Conservation (phyloP, 1,140 invertebrate genomes). For the Drosophila grimshawi region DNA sequence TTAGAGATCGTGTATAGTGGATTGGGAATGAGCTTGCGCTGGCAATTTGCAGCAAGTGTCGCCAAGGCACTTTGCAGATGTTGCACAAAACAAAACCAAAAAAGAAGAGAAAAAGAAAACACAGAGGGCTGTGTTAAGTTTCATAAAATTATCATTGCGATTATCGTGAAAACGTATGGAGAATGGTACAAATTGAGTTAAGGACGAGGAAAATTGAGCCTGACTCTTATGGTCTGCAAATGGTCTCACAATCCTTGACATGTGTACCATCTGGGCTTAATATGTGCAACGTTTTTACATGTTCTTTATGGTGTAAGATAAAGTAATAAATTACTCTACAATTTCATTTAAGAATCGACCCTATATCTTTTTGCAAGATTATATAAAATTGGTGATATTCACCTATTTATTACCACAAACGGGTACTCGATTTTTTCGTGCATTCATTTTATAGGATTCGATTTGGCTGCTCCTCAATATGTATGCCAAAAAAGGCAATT, state of each 20-base stretch:
- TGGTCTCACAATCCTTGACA: background rate
- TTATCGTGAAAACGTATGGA: conserved; percentile 72
- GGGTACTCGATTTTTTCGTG: too few relatives aligned
- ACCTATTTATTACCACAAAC: too few relatives aligned
- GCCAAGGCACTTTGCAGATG: conserved; percentile 77
- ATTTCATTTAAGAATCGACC: too few relatives aligned
- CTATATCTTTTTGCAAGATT: too few relatives aligned
- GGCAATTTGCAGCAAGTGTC: conserved; percentile 74
- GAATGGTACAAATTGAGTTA: conserved; percentile 8
- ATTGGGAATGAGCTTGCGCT: background rate
- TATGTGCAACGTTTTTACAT: background rate
- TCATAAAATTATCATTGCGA: conserved; percentile 73
- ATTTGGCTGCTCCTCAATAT: too few relatives aligned
- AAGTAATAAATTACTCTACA: too few relatives aligned
- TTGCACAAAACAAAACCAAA: conserved; percentile 48
- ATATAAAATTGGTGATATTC: too few relatives aligned
- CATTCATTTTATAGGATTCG: too few relatives aligned
- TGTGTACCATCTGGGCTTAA: conserved; percentile 1
- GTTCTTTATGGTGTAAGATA: background rate
- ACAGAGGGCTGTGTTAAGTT: conserved; percentile 52
- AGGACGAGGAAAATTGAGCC: background rate
- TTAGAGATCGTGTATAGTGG: background rate
- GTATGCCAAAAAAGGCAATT: too few relatives aligned
- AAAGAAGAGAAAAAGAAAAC: too few relatives aligned
- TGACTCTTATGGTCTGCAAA: background rate